Base-by-base conservation (phyloP, 1,140 invertebrate species). In the Platyscapa corneri region DNA sequence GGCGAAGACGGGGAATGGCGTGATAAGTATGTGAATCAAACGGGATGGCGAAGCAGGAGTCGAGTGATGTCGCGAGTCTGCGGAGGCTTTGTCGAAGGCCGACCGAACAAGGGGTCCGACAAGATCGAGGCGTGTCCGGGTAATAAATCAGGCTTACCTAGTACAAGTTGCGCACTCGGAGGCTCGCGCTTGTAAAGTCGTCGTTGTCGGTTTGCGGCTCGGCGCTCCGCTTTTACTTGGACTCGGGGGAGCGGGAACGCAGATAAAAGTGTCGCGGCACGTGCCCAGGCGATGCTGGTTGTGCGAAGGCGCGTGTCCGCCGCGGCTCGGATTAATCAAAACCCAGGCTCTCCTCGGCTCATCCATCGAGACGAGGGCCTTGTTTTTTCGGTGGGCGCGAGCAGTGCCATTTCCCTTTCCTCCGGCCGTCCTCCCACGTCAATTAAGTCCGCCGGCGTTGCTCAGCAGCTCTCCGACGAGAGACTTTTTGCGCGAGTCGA, bases 61-160 rank as follows among this genome's bases (percentile, higher is more conserved):
- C 23, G 37, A 83, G 56, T 7, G n/a, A 56, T 10, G 23, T 37
- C 18, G 49, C 64, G 42, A 53, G 42, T 53, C 39, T 32, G 67
- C 39, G 42, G 56, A 82, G 53, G 32, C 72, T 83, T 82, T 23
- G 67, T 83, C 81, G 67, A 32, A 34, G 42, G 65, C 34, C 2
- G 83, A 32, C 39, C 60, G 64, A 72, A 84, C 84, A 82, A 81
- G 84, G 84, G 85, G 64, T 74, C 46, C 65, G 79, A 86, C 85
- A 83, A 86, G 85, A 86, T 79, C 64, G 84, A 86, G 80, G 84
- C 84, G 79, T 82, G 80, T 75, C 72, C 60, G 46, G 53, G 42
- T 67, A n/a, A 86, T 86, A 86, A 86, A 86, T 86, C 85, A 86
- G 81, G 76, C 85, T 86, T 86, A 53, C 72, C 79, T 82, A 82